These are phyloP conservation scores for Rhinoderma darwinii DNA, from an alignment of 2,113 vertebrate species.

Conservation along the genomic window DNA sequence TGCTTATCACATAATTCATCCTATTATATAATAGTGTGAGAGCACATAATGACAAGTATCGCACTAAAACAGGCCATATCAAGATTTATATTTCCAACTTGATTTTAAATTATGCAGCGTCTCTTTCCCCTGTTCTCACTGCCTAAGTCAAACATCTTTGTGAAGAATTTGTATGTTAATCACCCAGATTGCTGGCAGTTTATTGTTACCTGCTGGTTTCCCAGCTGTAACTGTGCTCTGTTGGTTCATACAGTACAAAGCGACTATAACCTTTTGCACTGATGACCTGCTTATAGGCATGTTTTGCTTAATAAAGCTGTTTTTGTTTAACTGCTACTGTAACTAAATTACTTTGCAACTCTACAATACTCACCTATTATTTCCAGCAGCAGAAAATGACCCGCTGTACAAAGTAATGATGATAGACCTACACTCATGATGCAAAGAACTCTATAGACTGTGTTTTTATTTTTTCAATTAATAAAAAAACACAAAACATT, in stretches of 20 bases:
- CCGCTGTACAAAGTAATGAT: no score
- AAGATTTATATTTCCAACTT: neutral
- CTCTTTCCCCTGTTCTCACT: neutral
- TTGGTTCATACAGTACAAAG: constrained; percentile 1
- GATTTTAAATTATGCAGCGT: neutral
- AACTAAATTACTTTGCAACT: neutral
- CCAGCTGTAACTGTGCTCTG: neutral
- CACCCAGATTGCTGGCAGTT: constrained; percentile 9
- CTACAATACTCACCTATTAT: neutral
- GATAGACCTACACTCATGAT: no score
- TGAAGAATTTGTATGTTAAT: neutral
- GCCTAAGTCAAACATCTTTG: neutral
- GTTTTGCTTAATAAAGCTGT: constrained; percentile 7
- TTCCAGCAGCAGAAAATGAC: neutral
- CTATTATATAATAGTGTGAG: neutral
- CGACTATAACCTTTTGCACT: constrained; percentile 25
- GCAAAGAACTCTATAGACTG: no score
- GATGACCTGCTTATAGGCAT: neutral
- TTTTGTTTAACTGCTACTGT: constrained; percentile 11
- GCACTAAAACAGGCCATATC: neutral
- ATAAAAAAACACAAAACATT: no score
- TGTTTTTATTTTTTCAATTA: no score
- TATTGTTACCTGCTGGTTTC: constrained; percentile 25
- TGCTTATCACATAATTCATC: neutral
- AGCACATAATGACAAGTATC: neutral